Evolutionary conservation across 2,888 invertebrate species (phyloP), one percentile per base, ranked within the genome.

Genomic region (Calameuta filiformis): DNA sequence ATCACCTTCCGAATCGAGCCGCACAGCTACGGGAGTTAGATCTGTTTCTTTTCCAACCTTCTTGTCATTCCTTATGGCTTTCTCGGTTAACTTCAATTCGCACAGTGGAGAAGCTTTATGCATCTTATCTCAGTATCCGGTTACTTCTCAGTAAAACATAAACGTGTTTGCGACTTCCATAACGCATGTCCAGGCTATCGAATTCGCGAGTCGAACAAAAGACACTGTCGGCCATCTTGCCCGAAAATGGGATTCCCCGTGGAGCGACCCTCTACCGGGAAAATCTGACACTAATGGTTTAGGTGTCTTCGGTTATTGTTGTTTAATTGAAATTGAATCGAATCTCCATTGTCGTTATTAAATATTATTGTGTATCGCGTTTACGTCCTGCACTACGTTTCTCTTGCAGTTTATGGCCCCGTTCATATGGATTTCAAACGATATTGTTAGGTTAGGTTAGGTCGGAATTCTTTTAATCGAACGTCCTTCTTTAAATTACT

Each of bases 21-120:
- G 23, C 23, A 56, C 40, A 9, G 40, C 23, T 23, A 56, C 1
- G 40, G 40, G 15, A 56, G 23, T 23, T 56, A 1, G 40, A 23
- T 23, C 15, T 23, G 23, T 9, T 15, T 56, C 23, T 0, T 2
- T 23, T 56, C 23, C 23, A 56, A 2, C 40, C 23, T 56, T 9
- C 40, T 56, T 56, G 40, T 23, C 23, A 23, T 23, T 56, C 40
- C 23, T 56, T 56, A 56, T 56, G 40, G 40, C 23, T 56, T 23
- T 56, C 23, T 56, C 40, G 40, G 23, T 56, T 56, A 15, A 56
- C 40, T 30, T 71, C 12, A 71, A 12, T 71, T 34, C 81, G 80
- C 84, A 23, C 23, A 23, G 83, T 83, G 82, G 83, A 82, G 86
- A 80, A 84, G 81, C 80, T 84, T 81, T 85, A 84, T 85, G 79